A percentile compares a stretch with the other conserved stretches of the same genome.
Evolutionary conservation across 2,113 vertebrate genomes (phyloP).

Genomic region (Lamprologus tigripictilis): DNA sequence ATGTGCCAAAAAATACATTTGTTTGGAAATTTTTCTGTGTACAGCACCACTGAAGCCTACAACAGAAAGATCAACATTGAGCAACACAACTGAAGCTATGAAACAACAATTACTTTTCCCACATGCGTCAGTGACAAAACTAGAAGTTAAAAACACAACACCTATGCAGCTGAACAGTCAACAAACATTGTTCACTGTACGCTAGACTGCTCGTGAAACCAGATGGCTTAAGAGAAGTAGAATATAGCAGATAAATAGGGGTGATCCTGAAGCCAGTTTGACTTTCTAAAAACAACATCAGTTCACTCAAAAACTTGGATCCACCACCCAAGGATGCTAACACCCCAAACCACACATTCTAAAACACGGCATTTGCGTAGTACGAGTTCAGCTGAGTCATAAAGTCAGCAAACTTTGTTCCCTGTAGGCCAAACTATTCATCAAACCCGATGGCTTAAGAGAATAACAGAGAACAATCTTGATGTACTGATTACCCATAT

Average conservation of each 20-base stretch:
- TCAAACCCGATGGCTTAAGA: not conserved
- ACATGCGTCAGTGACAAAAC: not conserved
- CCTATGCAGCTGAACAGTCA: not conserved
- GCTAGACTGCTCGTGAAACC: not conserved
- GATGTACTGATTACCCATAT: not conserved
- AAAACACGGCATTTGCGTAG: rapidly evolving
- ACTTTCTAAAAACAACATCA: not conserved
- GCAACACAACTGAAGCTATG: not conserved
- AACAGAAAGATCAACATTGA: not conserved
- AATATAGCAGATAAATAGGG: not conserved
- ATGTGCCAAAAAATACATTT: not conserved
- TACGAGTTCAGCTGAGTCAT: not conserved
- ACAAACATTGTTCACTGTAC: not conserved
- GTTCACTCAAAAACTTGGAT: not conserved
- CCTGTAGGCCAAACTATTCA: not conserved
- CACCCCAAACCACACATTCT: not conserved
- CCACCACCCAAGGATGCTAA: not conserved
- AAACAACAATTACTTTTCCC: not conserved
- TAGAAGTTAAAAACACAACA: rapidly evolving
- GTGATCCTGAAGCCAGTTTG: not conserved
- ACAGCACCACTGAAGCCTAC: not conserved
- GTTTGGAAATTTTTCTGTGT: rapidly evolving
- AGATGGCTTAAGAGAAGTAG: not conserved
- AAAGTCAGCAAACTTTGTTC: not conserved
- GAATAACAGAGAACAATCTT: not conserved